Conservation (phyloP, 2,113 vertebrate species). For the Halichoerus grypus region DNA sequence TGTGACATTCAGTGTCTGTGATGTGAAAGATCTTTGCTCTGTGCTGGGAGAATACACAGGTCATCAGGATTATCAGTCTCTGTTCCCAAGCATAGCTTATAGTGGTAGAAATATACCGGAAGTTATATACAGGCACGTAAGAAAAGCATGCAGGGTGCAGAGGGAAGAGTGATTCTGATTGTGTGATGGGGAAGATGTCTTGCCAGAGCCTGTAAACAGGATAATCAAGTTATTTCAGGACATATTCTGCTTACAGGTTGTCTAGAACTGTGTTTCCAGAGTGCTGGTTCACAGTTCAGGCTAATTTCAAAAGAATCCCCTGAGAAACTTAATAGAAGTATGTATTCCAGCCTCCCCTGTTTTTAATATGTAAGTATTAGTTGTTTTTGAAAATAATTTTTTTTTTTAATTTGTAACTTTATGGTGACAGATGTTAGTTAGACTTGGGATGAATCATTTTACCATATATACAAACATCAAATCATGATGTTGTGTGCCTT, state of each 20-base stretch:
- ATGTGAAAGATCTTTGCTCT: not conserved
- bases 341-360: not conserved
- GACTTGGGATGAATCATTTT: not conserved
- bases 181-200: not conserved
- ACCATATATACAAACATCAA: not conserved
- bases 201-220: not conserved
- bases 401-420: not conserved
- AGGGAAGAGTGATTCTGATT: not conserved
- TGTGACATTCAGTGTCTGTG: not conserved
- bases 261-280: not conserved
- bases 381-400: not conserved
- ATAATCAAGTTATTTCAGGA: not conserved
- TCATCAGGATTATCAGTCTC: not conserved
- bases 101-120: not conserved
- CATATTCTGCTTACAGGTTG: not conserved
- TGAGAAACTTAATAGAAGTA: not conserved
- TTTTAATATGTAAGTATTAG: not conserved
- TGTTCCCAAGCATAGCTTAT: not conserved
- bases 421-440: not conserved
- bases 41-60: not conserved
- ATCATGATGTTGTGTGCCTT: not conserved
- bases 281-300: not conserved
- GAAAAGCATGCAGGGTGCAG: not conserved
- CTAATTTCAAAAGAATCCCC: not conserved
- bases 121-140: not conserved